Conservation (phyloP, 2,888 invertebrate genomes). For the Caenorhabditis sp. region DNA sequence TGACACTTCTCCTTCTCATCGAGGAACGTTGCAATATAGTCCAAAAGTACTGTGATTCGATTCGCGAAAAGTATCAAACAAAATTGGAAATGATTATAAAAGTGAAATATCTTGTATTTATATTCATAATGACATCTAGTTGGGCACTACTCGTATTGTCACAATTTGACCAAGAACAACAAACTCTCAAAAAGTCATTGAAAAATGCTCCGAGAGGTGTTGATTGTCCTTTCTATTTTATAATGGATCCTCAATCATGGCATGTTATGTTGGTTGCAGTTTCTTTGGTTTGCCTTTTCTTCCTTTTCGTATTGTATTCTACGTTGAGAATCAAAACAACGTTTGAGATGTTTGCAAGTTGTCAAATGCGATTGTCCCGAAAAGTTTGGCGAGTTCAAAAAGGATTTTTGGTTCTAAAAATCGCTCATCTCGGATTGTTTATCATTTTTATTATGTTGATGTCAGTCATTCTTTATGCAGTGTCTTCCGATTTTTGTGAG, state of each 20-base stretch:
- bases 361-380: neutral
- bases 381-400: neutral
- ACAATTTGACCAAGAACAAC: neutral
- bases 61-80: neutral
- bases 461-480: neutral
- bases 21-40: neutral
- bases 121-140: neutral
- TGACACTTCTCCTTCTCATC: neutral
- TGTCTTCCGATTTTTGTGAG: neutral
- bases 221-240: neutral
- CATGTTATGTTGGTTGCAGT: neutral
- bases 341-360: neutral
- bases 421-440: slow-evolving; percentile 14
- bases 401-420: neutral
- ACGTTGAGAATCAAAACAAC: neutral
- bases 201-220: neutral
- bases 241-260: neutral
- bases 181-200: neutral
- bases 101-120: neutral
- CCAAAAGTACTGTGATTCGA: neutral
- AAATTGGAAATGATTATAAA: neutral
- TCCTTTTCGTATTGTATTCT: neutral
- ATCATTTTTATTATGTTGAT: slow-evolving; percentile 22
- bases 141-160: neutral
- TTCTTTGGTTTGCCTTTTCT: neutral